These are phyloP conservation scores for Protula sp. DNA, from an alignment of 2,888 invertebrate genomes.

Conservation along the genomic window DNA sequence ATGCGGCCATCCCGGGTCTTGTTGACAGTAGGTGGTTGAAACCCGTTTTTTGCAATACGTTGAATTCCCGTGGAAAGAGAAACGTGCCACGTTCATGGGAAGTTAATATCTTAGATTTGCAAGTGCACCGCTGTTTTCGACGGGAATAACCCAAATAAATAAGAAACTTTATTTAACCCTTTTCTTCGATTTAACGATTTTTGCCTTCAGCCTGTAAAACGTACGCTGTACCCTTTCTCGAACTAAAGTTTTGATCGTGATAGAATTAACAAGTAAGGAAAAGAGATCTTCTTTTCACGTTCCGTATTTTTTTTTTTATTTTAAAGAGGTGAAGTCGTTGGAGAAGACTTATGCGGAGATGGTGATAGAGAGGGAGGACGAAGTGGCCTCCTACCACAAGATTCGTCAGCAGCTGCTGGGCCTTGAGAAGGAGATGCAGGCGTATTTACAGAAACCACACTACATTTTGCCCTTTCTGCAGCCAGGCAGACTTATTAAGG, in stretches of 20 bases:
- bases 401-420: constrained; percentile 75
- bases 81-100: too few relatives aligned
- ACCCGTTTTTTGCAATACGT: neutral
- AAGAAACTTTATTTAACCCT: too few relatives aligned
- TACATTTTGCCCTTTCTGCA: constrained; percentile 90
- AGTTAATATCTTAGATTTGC: too few relatives aligned
- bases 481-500: constrained; percentile 87
- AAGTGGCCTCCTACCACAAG: constrained; percentile 76
- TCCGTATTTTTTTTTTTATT: too few relatives aligned
- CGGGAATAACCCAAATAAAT: too few relatives aligned
- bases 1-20: constrained; percentile 84
- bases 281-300: too few relatives aligned
- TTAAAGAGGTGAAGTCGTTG: constrained; percentile 39
- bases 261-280: too few relatives aligned
- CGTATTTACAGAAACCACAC: constrained; percentile 76
- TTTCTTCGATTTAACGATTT: too few relatives aligned
- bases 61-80: neutral
- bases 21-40: constrained; percentile 61
- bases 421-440: constrained; percentile 70
- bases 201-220: too few relatives aligned
- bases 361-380: constrained; percentile 67
- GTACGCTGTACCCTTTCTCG: too few relatives aligned
- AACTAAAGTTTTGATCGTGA: too few relatives aligned
- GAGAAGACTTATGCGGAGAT: constrained; percentile 36
- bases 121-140: too few relatives aligned